Conservation (phyloP, 2,113 vertebrate genomes). For the Anguilla japonica region DNA sequence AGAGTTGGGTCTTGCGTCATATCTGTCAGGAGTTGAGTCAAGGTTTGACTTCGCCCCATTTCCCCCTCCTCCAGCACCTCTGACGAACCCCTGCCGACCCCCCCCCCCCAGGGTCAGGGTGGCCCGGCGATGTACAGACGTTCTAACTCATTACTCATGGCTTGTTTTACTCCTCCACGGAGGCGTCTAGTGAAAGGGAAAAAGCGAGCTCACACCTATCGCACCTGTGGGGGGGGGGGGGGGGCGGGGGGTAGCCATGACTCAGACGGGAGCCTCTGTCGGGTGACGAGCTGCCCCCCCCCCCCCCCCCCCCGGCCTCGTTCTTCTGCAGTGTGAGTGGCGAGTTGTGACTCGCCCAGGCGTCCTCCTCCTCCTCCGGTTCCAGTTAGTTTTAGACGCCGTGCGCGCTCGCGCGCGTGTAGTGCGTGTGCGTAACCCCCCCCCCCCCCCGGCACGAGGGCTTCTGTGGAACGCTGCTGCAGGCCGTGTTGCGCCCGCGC, state of each 20-base stretch:
- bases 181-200: not conserved
- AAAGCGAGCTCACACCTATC: conserved; percentile 1
- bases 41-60: not conserved
- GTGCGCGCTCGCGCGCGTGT: not conserved
- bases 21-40: not conserved
- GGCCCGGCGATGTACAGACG: not conserved
- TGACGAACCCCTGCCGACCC: not conserved
- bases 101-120: not conserved
- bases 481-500: not conserved
- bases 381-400: not conserved
- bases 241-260: not conserved
- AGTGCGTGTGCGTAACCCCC: not conserved
- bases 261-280: not conserved
- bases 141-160: not conserved
- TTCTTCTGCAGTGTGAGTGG: not conserved
- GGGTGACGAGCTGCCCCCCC: not conserved
- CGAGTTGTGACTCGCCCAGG: not conserved
- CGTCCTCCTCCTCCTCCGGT: not conserved
- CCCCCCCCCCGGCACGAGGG: not conserved
- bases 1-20: not conserved
- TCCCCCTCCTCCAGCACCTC: not conserved
- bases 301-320: not conserved
- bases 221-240: conserved; percentile 9
- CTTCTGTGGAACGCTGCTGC: not conserved
- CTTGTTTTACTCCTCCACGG: not conserved